These are phyloP conservation scores for Rhorus exstirpatorius DNA, from an alignment of 2,888 invertebrate species.

Conservation along the genomic window DNA sequence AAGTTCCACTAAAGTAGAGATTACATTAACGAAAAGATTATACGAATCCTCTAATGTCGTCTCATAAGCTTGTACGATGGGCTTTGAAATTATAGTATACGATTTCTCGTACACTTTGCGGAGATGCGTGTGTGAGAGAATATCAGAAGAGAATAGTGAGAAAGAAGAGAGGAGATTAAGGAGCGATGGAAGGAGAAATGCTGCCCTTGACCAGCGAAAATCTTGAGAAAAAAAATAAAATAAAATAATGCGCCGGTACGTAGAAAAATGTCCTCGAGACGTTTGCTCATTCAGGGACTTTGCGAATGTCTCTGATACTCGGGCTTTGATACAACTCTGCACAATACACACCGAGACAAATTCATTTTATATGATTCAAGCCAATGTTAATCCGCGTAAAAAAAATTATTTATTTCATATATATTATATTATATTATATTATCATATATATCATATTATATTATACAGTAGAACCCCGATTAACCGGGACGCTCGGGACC, in stretches of 20 bases:
- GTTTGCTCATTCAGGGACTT: conserved; percentile 55
- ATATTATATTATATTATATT: neutral
- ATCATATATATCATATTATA: too few species aligned
- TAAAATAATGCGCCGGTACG: neutral
- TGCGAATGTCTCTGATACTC: conserved; percentile 44
- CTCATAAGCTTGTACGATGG: neutral
- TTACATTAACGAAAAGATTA: neutral
- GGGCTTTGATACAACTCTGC: neutral
- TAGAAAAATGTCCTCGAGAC: conserved; percentile 61
- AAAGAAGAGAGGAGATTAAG: neutral
- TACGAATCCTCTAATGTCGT: neutral
- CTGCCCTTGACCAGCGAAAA: conserved; percentile 56
- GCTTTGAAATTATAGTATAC: too few species aligned
- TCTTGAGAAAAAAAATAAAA: conserved; percentile 50
- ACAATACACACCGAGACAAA: conserved; percentile 1
- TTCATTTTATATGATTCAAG: conserved; percentile 31
- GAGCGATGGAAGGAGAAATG: conserved; percentile 25
- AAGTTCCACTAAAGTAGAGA: neutral
- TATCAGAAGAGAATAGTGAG: neutral
- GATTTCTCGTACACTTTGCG: too few species aligned
- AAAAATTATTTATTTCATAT: neutral
- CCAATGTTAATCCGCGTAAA: neutral
- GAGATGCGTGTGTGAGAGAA: neutral
- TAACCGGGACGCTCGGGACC: too few species aligned
- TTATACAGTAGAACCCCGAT: too few species aligned